These are phyloP conservation scores for Aspidapion aeneum DNA, from an alignment of 2,888 invertebrate genomes.

Conservation along the genomic window DNA sequence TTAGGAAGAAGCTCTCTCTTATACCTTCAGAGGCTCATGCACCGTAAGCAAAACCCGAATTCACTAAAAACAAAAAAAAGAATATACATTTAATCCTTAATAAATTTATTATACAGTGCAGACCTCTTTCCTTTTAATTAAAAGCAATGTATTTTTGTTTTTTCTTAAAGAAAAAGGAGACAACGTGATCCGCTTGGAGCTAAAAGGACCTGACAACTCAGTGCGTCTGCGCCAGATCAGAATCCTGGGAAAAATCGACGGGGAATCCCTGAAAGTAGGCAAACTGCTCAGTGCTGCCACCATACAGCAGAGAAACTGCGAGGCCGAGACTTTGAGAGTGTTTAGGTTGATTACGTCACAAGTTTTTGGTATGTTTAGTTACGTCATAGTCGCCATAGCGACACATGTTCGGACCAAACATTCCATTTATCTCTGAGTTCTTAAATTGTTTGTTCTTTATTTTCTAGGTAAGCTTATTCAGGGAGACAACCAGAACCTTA, in stretches of 20 bases:
- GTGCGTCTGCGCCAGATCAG: conserved; percentile 83
- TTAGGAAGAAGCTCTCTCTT: too few species aligned
- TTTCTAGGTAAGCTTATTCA: conserved; percentile 80
- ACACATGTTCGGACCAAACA: too few species aligned
- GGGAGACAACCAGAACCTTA: conserved; percentile 53
- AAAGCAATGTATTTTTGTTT: too few species aligned
- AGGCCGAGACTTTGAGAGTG: conserved; percentile 87
- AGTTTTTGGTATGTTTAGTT: conserved; percentile 1
- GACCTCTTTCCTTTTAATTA: too few species aligned
- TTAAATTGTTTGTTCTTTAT: too few species aligned
- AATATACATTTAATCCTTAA: too few species aligned
- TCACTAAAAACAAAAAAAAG: too few species aligned
- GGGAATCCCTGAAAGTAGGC: conserved; percentile 52
- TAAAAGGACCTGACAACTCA: conserved; percentile 90
- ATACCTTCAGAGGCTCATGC: too few species aligned
- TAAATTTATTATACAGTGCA: too few species aligned
- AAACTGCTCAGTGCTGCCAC: conserved; percentile 54
- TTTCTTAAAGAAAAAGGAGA: conserved; percentile 45
- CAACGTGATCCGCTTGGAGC: conserved; percentile 69
- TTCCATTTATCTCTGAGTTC: too few species aligned
- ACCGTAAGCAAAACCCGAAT: too few species aligned
- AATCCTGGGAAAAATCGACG: conserved; percentile 61
- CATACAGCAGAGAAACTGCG: conserved; percentile 84
- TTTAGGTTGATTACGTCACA: conserved; percentile 77
- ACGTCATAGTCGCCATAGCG: too few species aligned